Evolutionary conservation across 2,888 invertebrate genomes (phyloP).

Genomic region (Myathropa florea): DNA sequence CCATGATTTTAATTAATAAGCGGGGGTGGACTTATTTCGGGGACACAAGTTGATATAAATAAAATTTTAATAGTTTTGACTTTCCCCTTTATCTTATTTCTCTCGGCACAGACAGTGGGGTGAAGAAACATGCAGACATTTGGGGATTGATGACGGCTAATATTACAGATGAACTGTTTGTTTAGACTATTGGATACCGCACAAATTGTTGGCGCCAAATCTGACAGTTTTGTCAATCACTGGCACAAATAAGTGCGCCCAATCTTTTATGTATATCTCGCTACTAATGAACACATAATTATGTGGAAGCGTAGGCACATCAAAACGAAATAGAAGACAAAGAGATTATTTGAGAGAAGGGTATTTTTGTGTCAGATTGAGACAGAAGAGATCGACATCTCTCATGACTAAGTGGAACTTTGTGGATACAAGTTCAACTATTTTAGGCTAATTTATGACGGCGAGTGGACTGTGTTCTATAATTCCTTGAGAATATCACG

Average conservation of each 20-base stretch:
- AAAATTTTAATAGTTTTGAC: conserved; percentile 2
- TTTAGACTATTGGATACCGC: background rate
- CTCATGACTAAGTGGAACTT: background rate
- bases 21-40: conserved; percentile 18
- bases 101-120: background rate
- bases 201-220: background rate
- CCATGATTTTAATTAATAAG: conserved; percentile 15
- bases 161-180: background rate
- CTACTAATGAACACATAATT: background rate
- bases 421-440: background rate
- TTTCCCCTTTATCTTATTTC: conserved; percentile 16
- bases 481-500: background rate
- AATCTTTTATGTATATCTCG: too few species aligned
- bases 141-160: background rate
- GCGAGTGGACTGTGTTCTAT: background rate
- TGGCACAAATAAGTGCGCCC: background rate
- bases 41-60: conserved; percentile 20
- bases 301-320: too few species aligned
- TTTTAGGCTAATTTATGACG: background rate
- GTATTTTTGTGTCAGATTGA: background rate
- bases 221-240: background rate
- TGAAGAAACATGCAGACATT: background rate
- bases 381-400: background rate
- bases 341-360: background rate
- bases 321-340: background rate